A percentile compares a stretch with the other conserved stretches of the same genome.
Evolutionary conservation across 2,113 vertebrate genomes (phyloP).

Genomic region (Jaculus jaculus): DNA sequence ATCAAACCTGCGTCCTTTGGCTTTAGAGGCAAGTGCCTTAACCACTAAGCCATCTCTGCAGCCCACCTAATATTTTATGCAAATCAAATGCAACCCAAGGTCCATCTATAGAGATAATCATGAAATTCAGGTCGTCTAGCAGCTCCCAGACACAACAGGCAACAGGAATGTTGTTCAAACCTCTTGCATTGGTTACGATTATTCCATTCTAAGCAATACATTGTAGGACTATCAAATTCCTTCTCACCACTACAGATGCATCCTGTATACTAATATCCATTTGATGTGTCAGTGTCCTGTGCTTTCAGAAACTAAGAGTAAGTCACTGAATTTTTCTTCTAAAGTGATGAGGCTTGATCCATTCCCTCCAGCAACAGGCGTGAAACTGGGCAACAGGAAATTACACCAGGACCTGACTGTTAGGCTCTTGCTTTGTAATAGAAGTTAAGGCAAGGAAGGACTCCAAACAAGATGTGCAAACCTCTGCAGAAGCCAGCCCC

Average conservation of each 20-base stretch:
- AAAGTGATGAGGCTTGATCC: not conserved
- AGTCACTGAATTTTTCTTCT: conserved; percentile 9
- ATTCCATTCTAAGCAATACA: not conserved
- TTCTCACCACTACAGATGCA: not conserved
- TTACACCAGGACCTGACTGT: not conserved
- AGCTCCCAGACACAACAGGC: not conserved
- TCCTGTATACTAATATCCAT: not conserved
- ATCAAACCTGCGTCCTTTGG: no score
- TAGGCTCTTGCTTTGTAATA: not conserved
- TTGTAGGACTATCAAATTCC: not conserved
- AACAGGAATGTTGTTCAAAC: not conserved
- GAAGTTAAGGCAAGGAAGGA: not conserved
- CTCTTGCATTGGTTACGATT: not conserved
- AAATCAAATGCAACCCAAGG: not conserved
- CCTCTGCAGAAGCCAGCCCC: not conserved
- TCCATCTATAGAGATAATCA: not conserved
- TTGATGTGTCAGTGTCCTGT: not conserved
- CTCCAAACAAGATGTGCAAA: not conserved
- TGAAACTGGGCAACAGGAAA: conserved; percentile 19
- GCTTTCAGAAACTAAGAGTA: not conserved
- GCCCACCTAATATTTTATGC: not conserved
- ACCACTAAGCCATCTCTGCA: no score
- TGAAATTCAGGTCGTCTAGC: not conserved
- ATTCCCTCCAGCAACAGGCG: not conserved
- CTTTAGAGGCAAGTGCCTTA: no score